Base-by-base conservation (phyloP, 2,797 vertebrate species). In the Staurois parvus region DNA sequence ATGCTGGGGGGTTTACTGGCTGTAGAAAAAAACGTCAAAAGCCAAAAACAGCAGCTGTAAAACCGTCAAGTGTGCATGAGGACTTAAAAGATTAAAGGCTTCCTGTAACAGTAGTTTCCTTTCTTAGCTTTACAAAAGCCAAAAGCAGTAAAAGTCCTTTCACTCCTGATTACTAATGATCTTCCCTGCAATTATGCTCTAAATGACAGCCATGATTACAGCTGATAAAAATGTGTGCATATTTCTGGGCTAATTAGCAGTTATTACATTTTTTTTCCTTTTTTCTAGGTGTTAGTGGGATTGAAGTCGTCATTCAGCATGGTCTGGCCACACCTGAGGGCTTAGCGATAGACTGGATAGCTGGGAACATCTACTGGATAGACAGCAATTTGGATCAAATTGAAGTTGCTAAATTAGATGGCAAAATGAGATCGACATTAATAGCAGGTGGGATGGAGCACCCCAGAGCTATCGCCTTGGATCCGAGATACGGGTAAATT, bases 301-400 rank as follows among this genome's bases (percentile, higher is more conserved):
- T 98, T 10, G 98, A 99, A 90, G 97, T 99, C 73, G 96, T 99
- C 11, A 97, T 99, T 68, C 97, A 99, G 59, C 98, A 99, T 2
- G 98, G 98, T 1, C 89, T 99, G 90, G 98, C 98, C 77, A 99
- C 98, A 11, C 98, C 98, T 1, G 98, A 99, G 91, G 98, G 98
- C 32, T 92, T 99, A 85, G 98, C 98, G 1, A 96, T 99, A 26
- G 98, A 99, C 88, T 99, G 98, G 98, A 97, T 99, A 87, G 97
- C 97, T 37, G 97, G 95, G 75, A 99, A 99, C 89, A 95, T 99
- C 52, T 99, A 99, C 90, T 99, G 98, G 98, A 98, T 99, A 85
- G 98, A 99, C 93, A 99, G 98, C 91, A 99, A 99, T 88, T 92
- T 99, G 94, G 98, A 99, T 90, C 98, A 99, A 92, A 99, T 99